phyloP scores from a whole-genome alignment of 2,113 vertebrate species.

The Podarcis muralis region DNA sequence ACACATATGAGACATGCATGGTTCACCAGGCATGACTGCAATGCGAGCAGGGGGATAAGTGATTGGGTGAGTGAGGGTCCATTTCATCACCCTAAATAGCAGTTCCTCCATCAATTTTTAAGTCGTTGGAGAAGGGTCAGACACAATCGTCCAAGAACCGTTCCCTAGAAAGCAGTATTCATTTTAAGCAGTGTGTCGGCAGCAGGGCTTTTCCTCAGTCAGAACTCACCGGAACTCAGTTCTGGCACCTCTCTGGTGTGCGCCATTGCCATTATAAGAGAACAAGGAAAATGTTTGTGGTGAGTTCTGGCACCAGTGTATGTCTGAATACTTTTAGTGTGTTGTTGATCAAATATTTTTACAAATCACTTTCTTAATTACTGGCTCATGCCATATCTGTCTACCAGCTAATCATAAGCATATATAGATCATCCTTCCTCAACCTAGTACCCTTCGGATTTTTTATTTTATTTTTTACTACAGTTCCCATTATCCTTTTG shows the following conservation, averaged over 20 bases:
- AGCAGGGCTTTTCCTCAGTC: too few relatives aligned
- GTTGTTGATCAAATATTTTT: neutral
- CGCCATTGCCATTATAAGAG: too few relatives aligned
- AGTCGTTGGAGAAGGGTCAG: neutral
- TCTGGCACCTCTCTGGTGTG: too few relatives aligned
- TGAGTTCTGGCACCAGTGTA: neutral
- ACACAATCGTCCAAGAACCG: neutral
- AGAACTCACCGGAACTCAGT: too few relatives aligned
- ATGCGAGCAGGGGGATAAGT: neutral
- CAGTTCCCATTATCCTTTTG: too few relatives aligned
- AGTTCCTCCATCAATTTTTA: neutral
- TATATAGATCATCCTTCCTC: neutral
- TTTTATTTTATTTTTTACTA: too few relatives aligned
- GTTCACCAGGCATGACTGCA: constrained; percentile 3
- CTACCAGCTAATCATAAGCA: too few relatives aligned
- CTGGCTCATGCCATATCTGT: neutral
- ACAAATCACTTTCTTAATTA: neutral
- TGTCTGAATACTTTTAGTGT: neutral
- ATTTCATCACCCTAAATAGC: neutral
- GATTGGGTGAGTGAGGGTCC: too few relatives aligned
- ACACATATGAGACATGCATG: neutral
- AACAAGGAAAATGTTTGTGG: too few relatives aligned
- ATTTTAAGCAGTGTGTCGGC: neutral
- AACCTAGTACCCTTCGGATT: too few relatives aligned
- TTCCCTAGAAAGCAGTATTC: neutral